phyloP scores from a whole-genome alignment of 2,797 vertebrate species.

The Phalloptychus januarius region DNA sequence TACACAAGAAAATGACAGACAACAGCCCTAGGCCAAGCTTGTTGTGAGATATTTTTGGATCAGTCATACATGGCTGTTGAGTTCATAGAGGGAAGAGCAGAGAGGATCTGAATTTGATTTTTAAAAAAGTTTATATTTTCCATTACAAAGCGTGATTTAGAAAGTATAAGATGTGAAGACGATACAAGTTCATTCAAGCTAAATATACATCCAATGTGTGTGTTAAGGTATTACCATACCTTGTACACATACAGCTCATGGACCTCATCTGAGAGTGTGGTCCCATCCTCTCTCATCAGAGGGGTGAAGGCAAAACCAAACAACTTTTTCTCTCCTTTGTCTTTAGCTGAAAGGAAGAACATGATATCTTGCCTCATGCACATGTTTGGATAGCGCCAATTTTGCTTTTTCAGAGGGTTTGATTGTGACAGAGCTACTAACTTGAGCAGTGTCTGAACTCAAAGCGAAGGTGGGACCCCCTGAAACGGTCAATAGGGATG shows the following conservation, averaged over 20 bases:
- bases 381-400: conserved; percentile 12
- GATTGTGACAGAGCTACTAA: conserved; percentile 75
- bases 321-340: conserved; percentile 98
- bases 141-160: neutral
- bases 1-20: conserved; percentile 7
- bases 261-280: conserved; percentile 95
- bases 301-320: conserved; percentile 99
- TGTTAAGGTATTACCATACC: conserved; percentile 74
- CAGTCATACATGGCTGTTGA: neutral
- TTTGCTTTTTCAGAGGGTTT: conserved; percentile 23
- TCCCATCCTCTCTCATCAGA: conserved; percentile 97
- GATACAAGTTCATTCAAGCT: neutral
- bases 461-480: conserved; percentile 97
- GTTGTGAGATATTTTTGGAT: conserved; percentile 7
- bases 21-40: neutral
- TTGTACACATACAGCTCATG: conserved; percentile 99
- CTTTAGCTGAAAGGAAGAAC: conserved; percentile 87
- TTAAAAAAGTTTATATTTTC: neutral
- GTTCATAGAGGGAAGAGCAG: conserved; percentile 1
- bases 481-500: conserved; percentile 96
- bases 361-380: conserved; percentile 13
- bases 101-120: conserved; percentile 1
- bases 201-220: neutral
- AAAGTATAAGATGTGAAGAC: neutral
- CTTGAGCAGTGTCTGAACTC: conserved; percentile 99